A percentile compares a stretch with the other conserved stretches of the same genome.
Conservation (phyloP, 2,113 vertebrate species). For the Gymnorhina tibicen region DNA sequence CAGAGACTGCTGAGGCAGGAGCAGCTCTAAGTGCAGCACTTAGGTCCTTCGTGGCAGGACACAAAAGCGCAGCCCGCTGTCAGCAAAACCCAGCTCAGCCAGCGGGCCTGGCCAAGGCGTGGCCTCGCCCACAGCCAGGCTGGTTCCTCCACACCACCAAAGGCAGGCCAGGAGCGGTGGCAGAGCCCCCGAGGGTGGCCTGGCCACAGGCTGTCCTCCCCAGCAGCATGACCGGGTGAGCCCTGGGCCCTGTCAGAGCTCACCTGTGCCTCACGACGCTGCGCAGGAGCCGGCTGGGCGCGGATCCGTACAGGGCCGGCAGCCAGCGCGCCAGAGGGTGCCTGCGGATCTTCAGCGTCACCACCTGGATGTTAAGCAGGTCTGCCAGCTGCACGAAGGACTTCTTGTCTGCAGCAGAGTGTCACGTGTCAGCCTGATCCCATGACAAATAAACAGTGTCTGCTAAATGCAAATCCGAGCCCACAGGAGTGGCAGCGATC, state of each 20-base stretch:
- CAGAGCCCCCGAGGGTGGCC: not conserved
- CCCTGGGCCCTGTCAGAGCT: not conserved
- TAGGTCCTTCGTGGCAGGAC: not conserved
- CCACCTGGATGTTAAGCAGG: constrained; percentile 91
- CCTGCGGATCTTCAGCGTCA: constrained; percentile 77
- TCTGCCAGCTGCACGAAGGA: constrained; percentile 88
- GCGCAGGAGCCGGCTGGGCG: constrained; percentile 75
- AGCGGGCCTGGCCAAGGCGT: accelerated
- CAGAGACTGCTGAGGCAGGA: not conserved
- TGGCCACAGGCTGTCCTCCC: too few species aligned
- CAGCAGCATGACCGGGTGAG: not conserved
- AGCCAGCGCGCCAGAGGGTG: constrained; percentile 76
- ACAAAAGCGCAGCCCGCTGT: not conserved
- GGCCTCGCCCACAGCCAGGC: not conserved
- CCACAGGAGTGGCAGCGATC: accelerated
- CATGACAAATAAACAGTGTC: accelerated
- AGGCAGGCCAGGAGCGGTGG: not conserved
- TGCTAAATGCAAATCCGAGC: not conserved
- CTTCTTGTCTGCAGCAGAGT: constrained; percentile 75
- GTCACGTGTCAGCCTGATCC: not conserved
- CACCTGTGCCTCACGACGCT: constrained; percentile 82
- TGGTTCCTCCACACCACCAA: not conserved
- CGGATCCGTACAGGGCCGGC: constrained; percentile 76
- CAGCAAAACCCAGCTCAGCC: not conserved
- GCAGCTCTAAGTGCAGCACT: not conserved